These are phyloP conservation scores for Melozone crissalis DNA, from an alignment of 2,113 vertebrate species.

Conservation along the genomic window DNA sequence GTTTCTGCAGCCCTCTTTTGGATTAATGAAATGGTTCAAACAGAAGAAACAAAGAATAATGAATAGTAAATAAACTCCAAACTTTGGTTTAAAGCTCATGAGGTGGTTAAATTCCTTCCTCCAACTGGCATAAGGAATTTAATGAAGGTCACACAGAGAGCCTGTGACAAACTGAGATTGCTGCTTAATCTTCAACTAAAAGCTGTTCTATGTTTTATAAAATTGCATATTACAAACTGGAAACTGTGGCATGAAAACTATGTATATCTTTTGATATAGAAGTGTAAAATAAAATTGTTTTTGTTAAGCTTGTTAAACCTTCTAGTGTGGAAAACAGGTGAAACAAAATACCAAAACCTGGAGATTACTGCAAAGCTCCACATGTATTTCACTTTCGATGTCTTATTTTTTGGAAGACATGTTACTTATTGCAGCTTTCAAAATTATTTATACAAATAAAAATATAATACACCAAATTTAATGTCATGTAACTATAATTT, in stretches of 20 bases:
- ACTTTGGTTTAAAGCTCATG: background rate
- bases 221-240: background rate
- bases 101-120: background rate
- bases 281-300: background rate
- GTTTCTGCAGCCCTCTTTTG: background rate
- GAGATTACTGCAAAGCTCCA: background rate
- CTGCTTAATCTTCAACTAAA: background rate
- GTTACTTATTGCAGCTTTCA: background rate
- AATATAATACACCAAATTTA: background rate
- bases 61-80: background rate
- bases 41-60: slow-evolving; percentile 5
- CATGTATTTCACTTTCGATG: background rate
- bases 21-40: slow-evolving; percentile 28
- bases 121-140: background rate
- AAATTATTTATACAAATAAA: background rate
- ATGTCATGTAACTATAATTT: background rate
- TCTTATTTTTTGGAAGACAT: background rate
- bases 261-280: background rate
- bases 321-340: background rate
- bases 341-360: background rate
- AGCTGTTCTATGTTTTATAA: background rate
- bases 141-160: background rate
- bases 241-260: background rate
- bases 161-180: background rate
- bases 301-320: background rate